Base-by-base conservation (phyloP, 2,888 invertebrate species). In the Rhamphomyia laevipes region DNA sequence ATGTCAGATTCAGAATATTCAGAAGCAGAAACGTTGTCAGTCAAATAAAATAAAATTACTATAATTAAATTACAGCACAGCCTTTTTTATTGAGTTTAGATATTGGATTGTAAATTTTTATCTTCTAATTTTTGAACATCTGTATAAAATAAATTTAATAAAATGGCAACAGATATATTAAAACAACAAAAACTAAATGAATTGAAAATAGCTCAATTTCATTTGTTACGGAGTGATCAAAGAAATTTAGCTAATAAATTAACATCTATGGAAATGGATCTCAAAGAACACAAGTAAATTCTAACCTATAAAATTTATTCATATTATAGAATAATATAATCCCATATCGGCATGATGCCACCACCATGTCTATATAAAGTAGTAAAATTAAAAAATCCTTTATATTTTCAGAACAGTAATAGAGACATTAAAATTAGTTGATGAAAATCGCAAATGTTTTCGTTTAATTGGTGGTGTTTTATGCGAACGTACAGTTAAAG, bases 201-300 rank as follows among this genome's bases (percentile, higher is more conserved):
- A 66, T 87, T 91, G 73, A 83, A 95, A 60, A 77, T 92, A 57
- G 77, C 80, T 45, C 88, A 86, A 50, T 95, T 96, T 73, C 91
- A 95, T 72, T 75, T 78, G 52, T 76, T 96, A 47, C 77, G 95
- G 43, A 81, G 80, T 58, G 94, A 95, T 65, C 96, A 96, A 72
- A 77, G 92, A 61, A 79, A 80, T 60, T 73, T 93, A 60, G 87
- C 88, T 27, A 82, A 81, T 59, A 95, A 94, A 77, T 78, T 95
- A 53, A 84, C 88, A 1, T 94, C 96, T 73, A 74, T 96, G 60
- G 93, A 95, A 75, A 81, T 86, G 77, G 96, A 97, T 70, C 77
- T 90, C 53, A 93, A 90, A 67, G 96, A 97, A 73, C 95, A 96
- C 76, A 94, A 89, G 95, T 96, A 74, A 75, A 75, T 51, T 42